phyloP scores from a whole-genome alignment of 2,113 vertebrate species.

The Phrynosoma platyrhinos region DNA sequence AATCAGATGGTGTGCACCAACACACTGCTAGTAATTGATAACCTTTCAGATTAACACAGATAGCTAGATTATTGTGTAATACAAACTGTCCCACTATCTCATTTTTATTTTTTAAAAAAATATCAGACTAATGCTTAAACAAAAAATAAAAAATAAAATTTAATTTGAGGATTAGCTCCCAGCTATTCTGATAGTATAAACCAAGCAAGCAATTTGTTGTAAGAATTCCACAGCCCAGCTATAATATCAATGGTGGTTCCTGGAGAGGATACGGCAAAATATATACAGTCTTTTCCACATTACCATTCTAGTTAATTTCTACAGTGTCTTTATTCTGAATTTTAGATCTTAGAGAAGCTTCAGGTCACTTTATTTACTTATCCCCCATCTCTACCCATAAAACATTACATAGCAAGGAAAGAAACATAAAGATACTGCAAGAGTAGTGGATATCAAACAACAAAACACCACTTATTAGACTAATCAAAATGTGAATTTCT shows the following conservation, averaged over 20 bases:
- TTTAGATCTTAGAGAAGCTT: neutral
- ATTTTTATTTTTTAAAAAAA: too few relatives aligned
- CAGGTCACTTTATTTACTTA: slow-evolving; percentile 16
- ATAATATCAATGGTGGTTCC: too few relatives aligned
- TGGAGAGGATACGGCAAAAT: neutral
- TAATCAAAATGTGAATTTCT: slow-evolving; percentile 21
- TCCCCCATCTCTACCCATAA: neutral
- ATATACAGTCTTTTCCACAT: neutral
- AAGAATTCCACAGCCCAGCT: neutral
- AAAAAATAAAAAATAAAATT: slow-evolving; percentile 5
- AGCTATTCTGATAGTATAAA: neutral
- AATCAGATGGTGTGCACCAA: too few relatives aligned
- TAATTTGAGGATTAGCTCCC: slow-evolving; percentile 26
- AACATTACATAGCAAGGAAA: neutral
- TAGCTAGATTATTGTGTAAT: too few relatives aligned
- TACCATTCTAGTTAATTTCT: slow-evolving; percentile 19
- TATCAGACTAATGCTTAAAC: neutral
- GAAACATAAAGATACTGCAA: neutral
- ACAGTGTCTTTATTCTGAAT: slow-evolving; percentile 7
- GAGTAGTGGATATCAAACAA: neutral
- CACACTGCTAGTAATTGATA: too few relatives aligned
- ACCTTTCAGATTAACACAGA: too few relatives aligned
- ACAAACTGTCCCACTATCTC: too few relatives aligned
- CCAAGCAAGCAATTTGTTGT: neutral
- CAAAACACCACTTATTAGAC: neutral